phyloP scores from a whole-genome alignment of 2,113 vertebrate genomes.

The Clarias macrocephalus region DNA sequence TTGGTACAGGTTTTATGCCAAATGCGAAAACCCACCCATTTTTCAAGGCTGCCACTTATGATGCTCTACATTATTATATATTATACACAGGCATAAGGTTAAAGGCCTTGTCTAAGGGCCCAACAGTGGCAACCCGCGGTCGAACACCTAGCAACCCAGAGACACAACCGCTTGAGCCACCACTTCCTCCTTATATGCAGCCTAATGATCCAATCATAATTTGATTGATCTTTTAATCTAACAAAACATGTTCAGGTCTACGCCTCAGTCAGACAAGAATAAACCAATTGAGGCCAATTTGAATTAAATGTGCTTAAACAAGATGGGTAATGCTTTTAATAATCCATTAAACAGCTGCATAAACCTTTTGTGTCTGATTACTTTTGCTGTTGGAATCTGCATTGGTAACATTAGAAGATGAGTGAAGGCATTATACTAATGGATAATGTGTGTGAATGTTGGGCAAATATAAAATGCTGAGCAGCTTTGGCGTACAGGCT shows the following conservation, averaged over 20 bases:
- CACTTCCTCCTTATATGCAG: background rate
- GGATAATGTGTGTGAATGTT: background rate
- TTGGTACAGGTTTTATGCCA: no score
- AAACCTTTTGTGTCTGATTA: background rate
- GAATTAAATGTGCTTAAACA: background rate
- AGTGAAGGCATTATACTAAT: background rate
- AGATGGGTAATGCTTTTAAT: background rate
- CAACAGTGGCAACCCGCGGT: no score
- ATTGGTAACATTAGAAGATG: slow-evolving; percentile 18
- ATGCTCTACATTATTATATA: no score
- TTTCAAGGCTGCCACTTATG: no score
- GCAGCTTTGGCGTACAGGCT: background rate
- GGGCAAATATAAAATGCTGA: background rate
- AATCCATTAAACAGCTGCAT: background rate
- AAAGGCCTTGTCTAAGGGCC: no score
- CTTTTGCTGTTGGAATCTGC: background rate
- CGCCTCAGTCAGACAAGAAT: no score
- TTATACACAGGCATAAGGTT: no score
- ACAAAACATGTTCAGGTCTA: background rate
- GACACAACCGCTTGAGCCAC: no score
- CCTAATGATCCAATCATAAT: background rate
- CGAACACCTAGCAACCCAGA: no score
- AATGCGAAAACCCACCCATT: no score
- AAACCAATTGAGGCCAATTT: background rate
- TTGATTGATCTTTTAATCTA: background rate